These are phyloP conservation scores for Catharus ustulatus DNA, from an alignment of 2,797 vertebrate genomes.

Conservation along the genomic window DNA sequence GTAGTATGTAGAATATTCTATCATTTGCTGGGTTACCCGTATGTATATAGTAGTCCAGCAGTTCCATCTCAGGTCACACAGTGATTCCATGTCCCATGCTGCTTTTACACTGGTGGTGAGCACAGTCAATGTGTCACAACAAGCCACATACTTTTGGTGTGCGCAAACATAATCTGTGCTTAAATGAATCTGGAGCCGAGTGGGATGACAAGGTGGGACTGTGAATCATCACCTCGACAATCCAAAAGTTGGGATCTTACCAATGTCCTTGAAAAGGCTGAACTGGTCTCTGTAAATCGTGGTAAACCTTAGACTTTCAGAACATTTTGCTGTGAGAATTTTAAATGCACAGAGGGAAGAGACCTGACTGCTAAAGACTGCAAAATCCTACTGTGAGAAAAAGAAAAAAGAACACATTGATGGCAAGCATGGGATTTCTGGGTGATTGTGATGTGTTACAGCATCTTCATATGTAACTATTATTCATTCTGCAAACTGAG, in stretches of 20 bases:
- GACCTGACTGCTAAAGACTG: background rate
- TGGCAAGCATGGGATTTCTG: background rate
- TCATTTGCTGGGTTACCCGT: background rate
- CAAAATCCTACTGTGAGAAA: background rate
- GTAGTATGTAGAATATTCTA: background rate
- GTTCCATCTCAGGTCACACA: background rate
- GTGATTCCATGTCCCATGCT: background rate
- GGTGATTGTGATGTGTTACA: background rate
- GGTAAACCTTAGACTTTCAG: background rate
- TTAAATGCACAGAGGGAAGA: background rate
- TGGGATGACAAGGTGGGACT: rapidly evolving
- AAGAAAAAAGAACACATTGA: background rate
- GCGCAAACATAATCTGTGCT: background rate
- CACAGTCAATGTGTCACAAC: background rate
- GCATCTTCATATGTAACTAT: background rate
- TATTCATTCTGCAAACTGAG: background rate
- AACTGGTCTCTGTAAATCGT: background rate
- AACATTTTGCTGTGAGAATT: background rate
- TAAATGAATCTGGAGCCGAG: background rate
- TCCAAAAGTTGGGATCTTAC: background rate
- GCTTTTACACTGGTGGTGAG: background rate
- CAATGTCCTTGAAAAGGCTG: background rate
- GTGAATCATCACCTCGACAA: background rate
- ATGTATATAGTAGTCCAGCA: background rate
- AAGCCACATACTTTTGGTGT: background rate